Conservation (phyloP, 92 coral and sea anemone genomes). For the Umimayanthus chanpuru region DNA sequence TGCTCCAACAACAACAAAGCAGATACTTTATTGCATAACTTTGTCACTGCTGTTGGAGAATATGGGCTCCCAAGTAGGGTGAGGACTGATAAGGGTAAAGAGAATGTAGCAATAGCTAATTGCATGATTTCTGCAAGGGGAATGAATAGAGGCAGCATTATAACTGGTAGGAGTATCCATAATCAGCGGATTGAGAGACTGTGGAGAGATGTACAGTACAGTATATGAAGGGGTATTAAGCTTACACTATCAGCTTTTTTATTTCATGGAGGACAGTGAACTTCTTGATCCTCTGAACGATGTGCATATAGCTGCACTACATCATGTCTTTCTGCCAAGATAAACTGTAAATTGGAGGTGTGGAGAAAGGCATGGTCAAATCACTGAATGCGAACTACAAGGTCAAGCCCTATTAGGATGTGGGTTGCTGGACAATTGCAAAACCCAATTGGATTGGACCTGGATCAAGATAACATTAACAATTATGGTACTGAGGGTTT, state of each 20-base stretch:
- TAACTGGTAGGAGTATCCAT: constrained; percentile 74
- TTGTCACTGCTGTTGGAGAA: constrained; percentile 46
- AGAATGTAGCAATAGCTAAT: constrained; percentile 74
- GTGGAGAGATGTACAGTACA: constrained; percentile 86
- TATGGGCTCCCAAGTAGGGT: constrained; percentile 82
- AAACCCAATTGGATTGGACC: constrained; percentile 64
- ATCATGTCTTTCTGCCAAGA: constrained; percentile 61
- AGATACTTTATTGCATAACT: constrained; percentile 38
- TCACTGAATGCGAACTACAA: constrained; percentile 80
- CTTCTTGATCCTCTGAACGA: constrained; percentile 68
- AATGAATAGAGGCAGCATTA: constrained; percentile 66
- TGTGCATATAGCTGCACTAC: constrained; percentile 67
- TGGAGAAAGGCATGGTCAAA: constrained; percentile 78
- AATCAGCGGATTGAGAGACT: constrained; percentile 72
- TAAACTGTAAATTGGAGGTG: constrained; percentile 62
- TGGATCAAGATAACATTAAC: not conserved
- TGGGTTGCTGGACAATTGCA: constrained; percentile 79
- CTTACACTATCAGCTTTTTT: constrained; percentile 68
- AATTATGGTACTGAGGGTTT: too few relatives aligned
- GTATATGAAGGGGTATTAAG: constrained; percentile 71
- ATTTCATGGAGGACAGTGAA: constrained; percentile 78
- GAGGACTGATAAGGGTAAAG: constrained; percentile 72
- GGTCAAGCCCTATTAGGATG: constrained; percentile 63
- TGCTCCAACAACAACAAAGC: constrained; percentile 45
- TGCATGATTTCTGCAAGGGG: constrained; percentile 78